Conservation (phyloP, 2,888 invertebrate genomes). For the Xestobium rufovillosum region DNA sequence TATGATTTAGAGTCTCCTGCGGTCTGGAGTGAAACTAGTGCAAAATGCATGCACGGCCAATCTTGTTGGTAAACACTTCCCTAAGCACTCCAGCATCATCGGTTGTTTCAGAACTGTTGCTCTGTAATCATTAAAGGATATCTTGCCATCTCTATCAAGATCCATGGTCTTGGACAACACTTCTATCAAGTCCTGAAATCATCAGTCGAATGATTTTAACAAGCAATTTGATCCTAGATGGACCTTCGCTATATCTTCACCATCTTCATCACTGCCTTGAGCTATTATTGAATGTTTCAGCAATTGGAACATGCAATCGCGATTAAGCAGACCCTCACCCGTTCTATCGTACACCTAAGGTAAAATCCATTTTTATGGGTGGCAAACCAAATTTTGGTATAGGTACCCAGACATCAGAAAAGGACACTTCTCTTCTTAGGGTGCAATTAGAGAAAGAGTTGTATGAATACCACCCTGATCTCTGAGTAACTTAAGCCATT, state of each 20-base stretch:
- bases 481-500: no score
- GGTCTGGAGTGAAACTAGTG: constrained; percentile 33
- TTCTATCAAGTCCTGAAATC: constrained; percentile 71
- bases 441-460: no score
- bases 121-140: constrained; percentile 61
- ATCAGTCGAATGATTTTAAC: no score
- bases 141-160: constrained; percentile 62
- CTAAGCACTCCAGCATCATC: constrained; percentile 62
- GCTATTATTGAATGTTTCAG: constrained; percentile 51
- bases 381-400: no score
- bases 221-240: no score
- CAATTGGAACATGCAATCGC: constrained; percentile 65
- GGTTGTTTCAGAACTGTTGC: constrained; percentile 56
- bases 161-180: constrained; percentile 68
- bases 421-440: no score
- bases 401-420: no score
- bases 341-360: constrained; percentile 58
- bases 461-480: no score
- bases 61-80: constrained; percentile 62
- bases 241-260: constrained; percentile 59
- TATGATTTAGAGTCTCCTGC: no score
- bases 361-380: no score
- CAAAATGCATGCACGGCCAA: constrained; percentile 42
- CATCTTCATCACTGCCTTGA: constrained; percentile 62
- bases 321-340: constrained; percentile 56